Percentiles rank a stretch among this genome's conserved stretches.
phyloP scores from a whole-genome alignment of 2,888 invertebrate species.

The Callyntrura guangdongensis region DNA sequence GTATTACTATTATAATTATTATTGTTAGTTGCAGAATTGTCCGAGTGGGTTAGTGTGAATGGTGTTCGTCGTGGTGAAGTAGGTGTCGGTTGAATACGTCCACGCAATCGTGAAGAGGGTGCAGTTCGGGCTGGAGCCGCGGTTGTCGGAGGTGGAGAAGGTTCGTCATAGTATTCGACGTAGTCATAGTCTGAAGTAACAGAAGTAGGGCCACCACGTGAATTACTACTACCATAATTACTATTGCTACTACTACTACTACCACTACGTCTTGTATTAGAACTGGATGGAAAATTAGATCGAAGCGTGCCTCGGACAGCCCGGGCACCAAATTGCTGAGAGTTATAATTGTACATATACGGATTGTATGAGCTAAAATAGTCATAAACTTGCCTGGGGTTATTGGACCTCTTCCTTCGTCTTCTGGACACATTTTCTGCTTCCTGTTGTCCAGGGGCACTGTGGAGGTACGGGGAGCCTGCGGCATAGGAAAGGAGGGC shows the following conservation, averaged over 20 bases:
- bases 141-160: constrained; percentile 86
- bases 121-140: constrained; percentile 75
- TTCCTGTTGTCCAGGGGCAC: constrained; percentile 68
- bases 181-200: constrained; percentile 85
- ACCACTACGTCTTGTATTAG: constrained; percentile 80
- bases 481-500: constrained; percentile 67
- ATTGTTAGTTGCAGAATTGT: constrained; percentile 73
- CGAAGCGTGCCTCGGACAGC: constrained; percentile 79
- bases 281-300: constrained; percentile 80
- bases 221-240: constrained; percentile 80
- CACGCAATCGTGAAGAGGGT: constrained; percentile 82
- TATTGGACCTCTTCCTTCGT: constrained; percentile 76
- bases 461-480: constrained; percentile 66
- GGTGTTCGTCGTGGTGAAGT: constrained; percentile 83
- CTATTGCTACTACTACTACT: constrained; percentile 80
- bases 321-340: constrained; percentile 79
- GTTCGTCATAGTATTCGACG: constrained; percentile 84
- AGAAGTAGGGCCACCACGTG: constrained; percentile 81
- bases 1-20: constrained; percentile 71
- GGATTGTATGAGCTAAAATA: constrained; percentile 76
- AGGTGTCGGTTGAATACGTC: constrained; percentile 84
- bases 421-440: constrained; percentile 54
- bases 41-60: constrained; percentile 83
- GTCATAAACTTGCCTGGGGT: constrained; percentile 83
- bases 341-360: constrained; percentile 73